A percentile compares a stretch with the other conserved stretches of the same genome.
Conservation (phyloP, 2,888 invertebrate genomes). For the Dolichopus griseipennis region DNA sequence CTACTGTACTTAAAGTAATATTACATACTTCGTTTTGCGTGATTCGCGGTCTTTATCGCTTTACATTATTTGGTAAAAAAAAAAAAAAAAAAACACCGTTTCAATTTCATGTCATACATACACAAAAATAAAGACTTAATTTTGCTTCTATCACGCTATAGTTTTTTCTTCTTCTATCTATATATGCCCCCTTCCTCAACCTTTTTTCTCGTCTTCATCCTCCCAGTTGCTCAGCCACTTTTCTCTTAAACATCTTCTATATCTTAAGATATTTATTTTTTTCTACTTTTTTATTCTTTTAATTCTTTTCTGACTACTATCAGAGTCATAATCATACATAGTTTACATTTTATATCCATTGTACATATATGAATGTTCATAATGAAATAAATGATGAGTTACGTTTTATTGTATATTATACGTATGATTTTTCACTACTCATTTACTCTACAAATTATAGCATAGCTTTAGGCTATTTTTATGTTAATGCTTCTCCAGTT, state of each 20-base stretch:
- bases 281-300: background rate
- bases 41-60: constrained; percentile 4
- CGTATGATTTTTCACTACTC: background rate
- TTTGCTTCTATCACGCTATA: background rate
- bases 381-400: background rate
- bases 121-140: background rate
- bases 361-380: background rate
- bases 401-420: too few species aligned
- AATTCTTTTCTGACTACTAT: background rate
- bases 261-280: background rate
- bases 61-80: background rate
- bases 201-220: too few species aligned
- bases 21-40: background rate
- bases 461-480: background rate
- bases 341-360: too few species aligned
- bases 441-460: background rate
- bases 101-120: background rate
- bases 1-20: too few species aligned
- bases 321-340: background rate
- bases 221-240: too few species aligned
- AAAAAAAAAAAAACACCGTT: background rate
- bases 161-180: too few species aligned
- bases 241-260: background rate
- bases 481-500: background rate
- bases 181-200: too few species aligned